These are phyloP conservation scores for Caradrina kadenii DNA, from an alignment of 2,888 invertebrate species.

Conservation along the genomic window DNA sequence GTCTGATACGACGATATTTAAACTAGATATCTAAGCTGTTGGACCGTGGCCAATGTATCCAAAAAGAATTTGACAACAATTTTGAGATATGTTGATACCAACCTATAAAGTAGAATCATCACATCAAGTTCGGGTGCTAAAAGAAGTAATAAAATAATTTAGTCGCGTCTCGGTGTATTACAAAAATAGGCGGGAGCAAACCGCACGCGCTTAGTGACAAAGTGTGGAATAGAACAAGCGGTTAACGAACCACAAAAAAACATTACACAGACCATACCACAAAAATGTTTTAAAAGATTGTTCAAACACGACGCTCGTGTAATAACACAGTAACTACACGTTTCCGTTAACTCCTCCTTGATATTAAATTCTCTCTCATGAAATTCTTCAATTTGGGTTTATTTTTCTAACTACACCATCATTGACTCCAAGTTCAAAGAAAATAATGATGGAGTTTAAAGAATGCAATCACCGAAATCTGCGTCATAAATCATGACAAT, in stretches of 20 bases:
- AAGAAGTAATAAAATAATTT: conserved; percentile 39
- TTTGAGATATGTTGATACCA: conserved; percentile 56
- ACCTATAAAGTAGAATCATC: conserved; percentile 50
- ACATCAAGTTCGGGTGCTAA: conserved; percentile 43
- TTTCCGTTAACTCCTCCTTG: conserved; percentile 60
- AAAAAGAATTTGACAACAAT: conserved; percentile 74
- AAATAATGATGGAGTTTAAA: conserved; percentile 15
- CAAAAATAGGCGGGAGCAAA: conserved; percentile 41
- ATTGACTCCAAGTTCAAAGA: conserved; percentile 25
- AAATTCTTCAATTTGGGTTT: conserved; percentile 28
- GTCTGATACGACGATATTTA: conserved; percentile 81
- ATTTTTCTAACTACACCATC: conserved; percentile 14
- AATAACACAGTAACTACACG: conserved; percentile 51
- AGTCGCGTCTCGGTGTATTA: conserved; percentile 27
- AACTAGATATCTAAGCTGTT: conserved; percentile 79
- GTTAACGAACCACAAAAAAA: conserved; percentile 66
- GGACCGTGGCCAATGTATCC: conserved; percentile 82
- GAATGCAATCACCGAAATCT: conserved; percentile 20
- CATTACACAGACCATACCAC: conserved; percentile 58
- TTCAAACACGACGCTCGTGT: conserved; percentile 58
- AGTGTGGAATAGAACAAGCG: conserved; percentile 51
- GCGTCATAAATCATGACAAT: conserved; percentile 2
- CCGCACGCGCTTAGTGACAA: conserved; percentile 53
- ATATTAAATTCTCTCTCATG: conserved; percentile 44
- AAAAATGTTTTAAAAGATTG: conserved; percentile 60